Evolutionary conservation across 2,113 vertebrate genomes (phyloP).

Genomic region (Cephalopterus ornatus): DNA sequence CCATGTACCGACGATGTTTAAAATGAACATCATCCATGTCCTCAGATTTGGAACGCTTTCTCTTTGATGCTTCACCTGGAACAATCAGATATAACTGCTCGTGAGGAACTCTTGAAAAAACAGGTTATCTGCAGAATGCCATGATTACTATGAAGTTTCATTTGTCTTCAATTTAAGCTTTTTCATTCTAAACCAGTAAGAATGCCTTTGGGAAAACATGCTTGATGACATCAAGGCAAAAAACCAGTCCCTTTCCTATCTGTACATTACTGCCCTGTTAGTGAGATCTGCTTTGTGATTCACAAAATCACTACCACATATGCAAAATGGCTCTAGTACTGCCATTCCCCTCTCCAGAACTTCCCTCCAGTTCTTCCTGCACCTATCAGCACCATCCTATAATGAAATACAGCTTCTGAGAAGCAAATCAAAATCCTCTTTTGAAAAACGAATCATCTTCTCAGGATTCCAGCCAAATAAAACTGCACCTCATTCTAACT

Average conservation of each 20-base stretch:
- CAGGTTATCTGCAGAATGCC: neutral
- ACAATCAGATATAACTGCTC: neutral
- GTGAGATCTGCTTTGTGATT: neutral
- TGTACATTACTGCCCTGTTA: neutral
- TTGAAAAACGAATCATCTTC: neutral
- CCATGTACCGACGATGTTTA: conserved; percentile 76
- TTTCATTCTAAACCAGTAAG: neutral
- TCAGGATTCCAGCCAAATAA: neutral
- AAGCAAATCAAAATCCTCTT: neutral
- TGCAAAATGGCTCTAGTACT: neutral
- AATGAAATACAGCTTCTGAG: neutral
- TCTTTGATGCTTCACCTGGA: conserved; percentile 74
- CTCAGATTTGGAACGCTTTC: conserved; percentile 82
- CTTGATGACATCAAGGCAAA: neutral
- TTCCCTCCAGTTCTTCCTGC: neutral
- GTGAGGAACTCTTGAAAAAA: neutral
- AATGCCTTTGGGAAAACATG: neutral
- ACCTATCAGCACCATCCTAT: neutral
- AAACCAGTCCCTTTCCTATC: neutral
- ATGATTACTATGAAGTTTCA: neutral
- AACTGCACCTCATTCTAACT: neutral
- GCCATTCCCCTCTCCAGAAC: neutral
- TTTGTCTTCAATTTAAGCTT: neutral
- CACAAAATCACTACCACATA: neutral
- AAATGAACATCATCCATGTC: conserved; percentile 77